A percentile compares a stretch with the other conserved stretches of the same genome.
Conservation (phyloP, 2,888 invertebrate species). For the Dynastes hyllus region DNA sequence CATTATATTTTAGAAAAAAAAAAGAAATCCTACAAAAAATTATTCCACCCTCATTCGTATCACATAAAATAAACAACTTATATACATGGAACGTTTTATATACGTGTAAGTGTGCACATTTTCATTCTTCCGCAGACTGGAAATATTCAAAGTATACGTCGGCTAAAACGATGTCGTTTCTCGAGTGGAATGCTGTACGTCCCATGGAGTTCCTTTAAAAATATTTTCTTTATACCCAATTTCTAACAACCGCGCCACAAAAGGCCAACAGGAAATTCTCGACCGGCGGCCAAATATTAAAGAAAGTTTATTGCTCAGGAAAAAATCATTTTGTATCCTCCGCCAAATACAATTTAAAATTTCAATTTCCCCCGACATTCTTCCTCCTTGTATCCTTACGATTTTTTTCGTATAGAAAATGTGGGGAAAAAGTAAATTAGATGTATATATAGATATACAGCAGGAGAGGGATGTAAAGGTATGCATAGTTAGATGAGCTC, state of each 20-base stretch:
- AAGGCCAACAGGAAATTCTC: constrained; percentile 38
- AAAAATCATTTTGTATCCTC: constrained; percentile 51
- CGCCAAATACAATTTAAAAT: constrained; percentile 50
- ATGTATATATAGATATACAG: constrained; percentile 27
- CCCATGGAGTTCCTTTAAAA: constrained; percentile 33
- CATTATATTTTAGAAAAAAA: background rate
- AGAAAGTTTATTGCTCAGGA: constrained; percentile 49
- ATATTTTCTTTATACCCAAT: constrained; percentile 42
- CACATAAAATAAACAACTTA: constrained; percentile 15
- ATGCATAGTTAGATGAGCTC: constrained; percentile 4
- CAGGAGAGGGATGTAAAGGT: background rate
- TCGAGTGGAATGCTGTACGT: constrained; percentile 10
- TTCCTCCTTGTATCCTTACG: constrained; percentile 32
- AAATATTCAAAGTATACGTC: constrained; percentile 25
- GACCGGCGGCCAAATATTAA: constrained; percentile 48
- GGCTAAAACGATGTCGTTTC: constrained; percentile 3
- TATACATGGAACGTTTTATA: background rate
- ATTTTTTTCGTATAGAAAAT: constrained; percentile 10
- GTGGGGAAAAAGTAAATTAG: constrained; percentile 27
- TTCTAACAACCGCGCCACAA: constrained; percentile 6
- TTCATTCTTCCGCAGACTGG: background rate
- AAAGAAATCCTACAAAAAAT: background rate
- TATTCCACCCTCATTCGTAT: background rate
- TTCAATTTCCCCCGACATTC: constrained; percentile 40
- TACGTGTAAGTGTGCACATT: background rate